phyloP scores from a whole-genome alignment of 2,888 invertebrate species.

The Ryuthela nishihirai region DNA sequence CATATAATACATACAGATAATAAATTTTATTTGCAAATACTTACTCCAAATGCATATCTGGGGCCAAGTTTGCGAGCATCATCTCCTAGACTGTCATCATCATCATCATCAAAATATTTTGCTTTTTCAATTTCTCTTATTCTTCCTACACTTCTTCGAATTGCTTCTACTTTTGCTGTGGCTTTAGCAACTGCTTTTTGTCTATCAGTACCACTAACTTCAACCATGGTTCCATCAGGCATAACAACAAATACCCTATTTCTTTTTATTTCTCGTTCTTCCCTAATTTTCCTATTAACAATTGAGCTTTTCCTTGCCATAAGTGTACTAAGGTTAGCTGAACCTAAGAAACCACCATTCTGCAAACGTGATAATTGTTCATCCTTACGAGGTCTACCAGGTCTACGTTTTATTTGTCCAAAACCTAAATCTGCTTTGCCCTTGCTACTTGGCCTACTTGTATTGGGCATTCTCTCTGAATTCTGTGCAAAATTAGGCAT shows the following conservation, averaged over 20 bases:
- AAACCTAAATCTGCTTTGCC: no score
- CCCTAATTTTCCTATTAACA: conserved; percentile 28
- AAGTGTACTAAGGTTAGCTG: conserved; percentile 25
- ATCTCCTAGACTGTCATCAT: conserved; percentile 22
- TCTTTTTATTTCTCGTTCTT: conserved; percentile 32
- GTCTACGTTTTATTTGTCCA: conserved; percentile 23
- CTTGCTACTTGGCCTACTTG: no score
- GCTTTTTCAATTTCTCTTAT: conserved; percentile 34
- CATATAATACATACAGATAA: no score
- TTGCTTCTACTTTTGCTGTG: conserved; percentile 37
- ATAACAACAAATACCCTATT: conserved; percentile 40
- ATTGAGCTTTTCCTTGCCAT: conserved; percentile 34
- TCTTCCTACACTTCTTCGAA: conserved; percentile 30
- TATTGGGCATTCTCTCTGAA: no score
- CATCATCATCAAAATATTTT: conserved; percentile 33
- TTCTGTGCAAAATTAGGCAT: no score
- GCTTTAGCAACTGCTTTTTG: conserved; percentile 38
- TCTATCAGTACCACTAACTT: conserved; percentile 37
- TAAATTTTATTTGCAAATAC: no score
- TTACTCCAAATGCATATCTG: conserved; percentile 31
- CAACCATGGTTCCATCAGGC: conserved; percentile 40
- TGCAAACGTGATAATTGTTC: conserved; percentile 22
- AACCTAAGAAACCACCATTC: conserved; percentile 26
- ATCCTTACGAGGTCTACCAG: conserved; percentile 30
- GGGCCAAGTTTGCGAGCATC: conserved; percentile 24